Evolutionary conservation across 2,888 invertebrate species (phyloP).

Genomic region (Heliconius aoede): DNA sequence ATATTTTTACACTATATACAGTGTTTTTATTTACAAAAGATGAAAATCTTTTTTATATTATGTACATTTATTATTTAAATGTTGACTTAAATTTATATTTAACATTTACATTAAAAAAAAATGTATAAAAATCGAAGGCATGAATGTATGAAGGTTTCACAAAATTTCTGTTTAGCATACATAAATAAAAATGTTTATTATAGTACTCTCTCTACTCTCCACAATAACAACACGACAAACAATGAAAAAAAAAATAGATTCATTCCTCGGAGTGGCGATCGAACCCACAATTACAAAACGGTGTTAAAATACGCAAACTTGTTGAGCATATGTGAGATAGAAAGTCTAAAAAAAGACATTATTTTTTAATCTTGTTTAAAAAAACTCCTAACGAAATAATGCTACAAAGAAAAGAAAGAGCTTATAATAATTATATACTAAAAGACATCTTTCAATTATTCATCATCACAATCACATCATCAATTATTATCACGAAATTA

Average conservation of each 20-base stretch:
- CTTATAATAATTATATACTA: too few relatives aligned
- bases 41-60: constrained; percentile 55
- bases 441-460: background rate
- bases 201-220: background rate
- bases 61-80: constrained; percentile 42
- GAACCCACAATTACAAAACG: background rate
- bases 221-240: too few relatives aligned
- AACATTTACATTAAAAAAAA: constrained; percentile 17
- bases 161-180: too few relatives aligned
- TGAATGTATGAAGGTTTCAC: background rate
- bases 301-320: too few relatives aligned
- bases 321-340: too few relatives aligned
- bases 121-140: background rate
- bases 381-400: too few relatives aligned
- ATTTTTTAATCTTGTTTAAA: too few relatives aligned
- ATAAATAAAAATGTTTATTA: too few relatives aligned
- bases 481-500: background rate
- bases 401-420: too few relatives aligned
- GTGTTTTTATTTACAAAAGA: constrained; percentile 60
- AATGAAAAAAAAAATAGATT: too few relatives aligned
- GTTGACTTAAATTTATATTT: constrained; percentile 12
- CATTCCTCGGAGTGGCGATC: background rate
- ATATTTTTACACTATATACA: constrained; percentile 70
- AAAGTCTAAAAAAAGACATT: too few relatives aligned
- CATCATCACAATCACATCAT: background rate